Evolutionary conservation across 30 jellyfish, hydroid and myxozoan genomes (phyloP).

Genomic region (Phacellophora camtschatica): DNA sequence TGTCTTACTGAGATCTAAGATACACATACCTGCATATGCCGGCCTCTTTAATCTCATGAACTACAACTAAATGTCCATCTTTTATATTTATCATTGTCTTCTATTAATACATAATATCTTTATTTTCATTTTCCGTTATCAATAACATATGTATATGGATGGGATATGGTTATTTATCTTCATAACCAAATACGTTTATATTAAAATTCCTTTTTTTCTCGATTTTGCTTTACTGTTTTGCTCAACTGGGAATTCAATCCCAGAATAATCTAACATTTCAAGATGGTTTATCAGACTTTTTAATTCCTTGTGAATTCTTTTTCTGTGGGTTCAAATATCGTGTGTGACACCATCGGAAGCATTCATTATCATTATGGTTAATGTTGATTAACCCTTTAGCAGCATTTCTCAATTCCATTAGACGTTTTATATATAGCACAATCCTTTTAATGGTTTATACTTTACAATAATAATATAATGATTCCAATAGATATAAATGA

Average conservation of each 20-base stretch:
- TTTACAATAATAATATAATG: neutral
- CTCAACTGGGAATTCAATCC: conserved; percentile 36
- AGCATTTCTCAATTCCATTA: neutral
- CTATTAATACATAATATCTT: conserved; percentile 22
- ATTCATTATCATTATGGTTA: conserved; percentile 1
- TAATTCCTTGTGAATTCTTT: conserved; percentile 5
- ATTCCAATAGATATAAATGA: neutral
- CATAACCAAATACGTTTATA: conserved; percentile 46
- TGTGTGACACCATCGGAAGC: neutral
- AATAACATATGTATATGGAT: conserved; percentile 2
- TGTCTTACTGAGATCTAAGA: conserved; percentile 52
- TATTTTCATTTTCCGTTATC: conserved; percentile 24
- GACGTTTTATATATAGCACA: conserved; percentile 21
- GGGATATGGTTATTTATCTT: conserved; percentile 30
- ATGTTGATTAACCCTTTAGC: conserved; percentile 25
- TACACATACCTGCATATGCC: conserved; percentile 42
- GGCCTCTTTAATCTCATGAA: conserved; percentile 47
- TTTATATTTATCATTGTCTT: neutral
- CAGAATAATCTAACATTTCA: conserved; percentile 18
- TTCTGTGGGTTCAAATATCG: conserved; percentile 10
- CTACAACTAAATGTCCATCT: conserved; percentile 29
- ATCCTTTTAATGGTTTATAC: conserved; percentile 27
- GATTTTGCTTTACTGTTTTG: conserved; percentile 11
- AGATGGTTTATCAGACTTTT: conserved; percentile 14
- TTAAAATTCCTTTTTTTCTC: conserved; percentile 23